Conservation (phyloP, 2,888 invertebrate genomes). For the Bugula neritina region DNA sequence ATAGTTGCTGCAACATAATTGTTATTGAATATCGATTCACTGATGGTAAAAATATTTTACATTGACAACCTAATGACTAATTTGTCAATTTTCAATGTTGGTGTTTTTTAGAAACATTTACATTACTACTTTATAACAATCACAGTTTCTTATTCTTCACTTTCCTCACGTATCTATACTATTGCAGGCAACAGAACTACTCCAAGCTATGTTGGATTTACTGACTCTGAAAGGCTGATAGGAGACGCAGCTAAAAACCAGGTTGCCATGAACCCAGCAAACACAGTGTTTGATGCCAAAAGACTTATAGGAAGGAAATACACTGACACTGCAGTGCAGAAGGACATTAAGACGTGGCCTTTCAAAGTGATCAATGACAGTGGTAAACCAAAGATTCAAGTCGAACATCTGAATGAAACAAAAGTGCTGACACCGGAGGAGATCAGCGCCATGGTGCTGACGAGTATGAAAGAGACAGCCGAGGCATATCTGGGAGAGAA, state of each 20-base stretch:
- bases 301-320: conserved; percentile 35
- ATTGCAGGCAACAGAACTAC: conserved; percentile 64
- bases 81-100: too few species aligned
- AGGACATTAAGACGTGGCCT: conserved; percentile 36
- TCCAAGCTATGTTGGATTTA: conserved; percentile 70
- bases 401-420: conserved; percentile 66
- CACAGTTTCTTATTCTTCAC: too few species aligned
- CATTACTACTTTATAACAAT: too few species aligned
- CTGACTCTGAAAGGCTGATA: conserved; percentile 56
- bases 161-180: too few species aligned
- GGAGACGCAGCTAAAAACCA: conserved; percentile 57
- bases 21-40: too few species aligned
- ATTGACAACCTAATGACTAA: too few species aligned
- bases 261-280: conserved; percentile 66
- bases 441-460: conserved; percentile 82
- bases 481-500: conserved; percentile 61
- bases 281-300: conserved; percentile 60
- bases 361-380: conserved; percentile 33
- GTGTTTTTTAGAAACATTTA: too few species aligned
- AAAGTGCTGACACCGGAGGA: conserved; percentile 84
- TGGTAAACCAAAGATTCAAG: conserved; percentile 26
- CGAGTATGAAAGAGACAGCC: conserved; percentile 71
- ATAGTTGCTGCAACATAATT: too few species aligned
- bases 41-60: too few species aligned
- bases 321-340: conserved; percentile 33